Conservation (phyloP, 2,797 vertebrate genomes). For the Eleutherodactylus coqui region DNA sequence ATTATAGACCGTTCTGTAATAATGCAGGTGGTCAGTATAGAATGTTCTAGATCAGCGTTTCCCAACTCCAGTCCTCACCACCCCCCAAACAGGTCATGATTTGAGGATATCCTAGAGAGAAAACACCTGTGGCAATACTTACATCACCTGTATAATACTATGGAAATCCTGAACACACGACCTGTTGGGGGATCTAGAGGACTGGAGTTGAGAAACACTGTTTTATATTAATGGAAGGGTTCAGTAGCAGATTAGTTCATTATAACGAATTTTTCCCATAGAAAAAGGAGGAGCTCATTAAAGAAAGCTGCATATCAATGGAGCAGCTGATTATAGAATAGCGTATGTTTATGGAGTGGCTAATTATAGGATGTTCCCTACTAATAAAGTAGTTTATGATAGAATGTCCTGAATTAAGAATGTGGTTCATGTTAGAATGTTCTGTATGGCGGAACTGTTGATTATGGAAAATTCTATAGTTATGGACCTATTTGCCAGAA, state of each 20-base stretch:
- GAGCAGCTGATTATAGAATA: neutral
- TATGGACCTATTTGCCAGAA: too few species aligned
- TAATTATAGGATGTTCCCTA: neutral
- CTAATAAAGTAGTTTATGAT: neutral
- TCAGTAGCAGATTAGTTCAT: neutral
- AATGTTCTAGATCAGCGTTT: neutral
- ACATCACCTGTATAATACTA: too few species aligned
- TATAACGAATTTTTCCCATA: neutral
- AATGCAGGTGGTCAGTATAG: neutral
- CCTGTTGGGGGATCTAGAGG: too few species aligned
- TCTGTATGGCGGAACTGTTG: neutral
- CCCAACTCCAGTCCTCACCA: too few species aligned
- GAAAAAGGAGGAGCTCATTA: neutral
- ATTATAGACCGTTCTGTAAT: neutral
- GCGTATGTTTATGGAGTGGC: neutral
- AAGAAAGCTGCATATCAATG: neutral
- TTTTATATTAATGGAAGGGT: neutral
- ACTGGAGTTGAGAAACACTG: too few species aligned
- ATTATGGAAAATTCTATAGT: too few species aligned
- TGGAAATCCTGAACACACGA: too few species aligned
- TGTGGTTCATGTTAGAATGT: neutral
- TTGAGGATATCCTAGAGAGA: too few species aligned
- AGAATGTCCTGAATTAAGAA: neutral
- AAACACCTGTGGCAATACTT: too few species aligned
- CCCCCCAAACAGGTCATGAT: too few species aligned